Evolutionary conservation across 2,797 vertebrate species (phyloP).

Genomic region (Denticeps clupeoides): DNA sequence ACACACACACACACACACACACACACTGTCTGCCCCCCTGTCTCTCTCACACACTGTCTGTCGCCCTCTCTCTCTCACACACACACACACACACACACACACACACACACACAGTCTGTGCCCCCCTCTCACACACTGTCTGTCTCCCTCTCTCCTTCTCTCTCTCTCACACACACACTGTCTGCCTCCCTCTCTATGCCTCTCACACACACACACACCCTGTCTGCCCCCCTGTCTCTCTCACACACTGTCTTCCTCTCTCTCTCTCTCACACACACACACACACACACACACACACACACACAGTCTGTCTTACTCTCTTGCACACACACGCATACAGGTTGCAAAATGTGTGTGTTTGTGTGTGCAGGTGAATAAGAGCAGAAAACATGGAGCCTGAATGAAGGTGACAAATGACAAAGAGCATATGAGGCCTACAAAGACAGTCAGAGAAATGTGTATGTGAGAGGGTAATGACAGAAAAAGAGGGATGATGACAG

Average conservation of each 20-base stretch:
- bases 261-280: background rate
- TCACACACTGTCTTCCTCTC: too few species aligned
- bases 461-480: too few species aligned
- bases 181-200: slow-evolving; percentile 4
- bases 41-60: too few species aligned
- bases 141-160: background rate
- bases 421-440: too few species aligned
- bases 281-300: background rate
- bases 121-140: background rate
- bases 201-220: slow-evolving; percentile 6
- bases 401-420: too few species aligned
- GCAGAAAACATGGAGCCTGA: too few species aligned
- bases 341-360: too few species aligned
- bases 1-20: slow-evolving; percentile 6
- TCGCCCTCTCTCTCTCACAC: background rate
- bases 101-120: background rate
- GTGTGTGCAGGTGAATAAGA: too few species aligned
- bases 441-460: too few species aligned
- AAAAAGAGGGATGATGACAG: too few species aligned
- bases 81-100: background rate
- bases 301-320: background rate
- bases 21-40: background rate
- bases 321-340: too few species aligned
- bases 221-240: too few species aligned
- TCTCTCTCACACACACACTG: background rate